Conservation (phyloP, 1,140 invertebrate species). For the Pemphigus obesinymphae region DNA sequence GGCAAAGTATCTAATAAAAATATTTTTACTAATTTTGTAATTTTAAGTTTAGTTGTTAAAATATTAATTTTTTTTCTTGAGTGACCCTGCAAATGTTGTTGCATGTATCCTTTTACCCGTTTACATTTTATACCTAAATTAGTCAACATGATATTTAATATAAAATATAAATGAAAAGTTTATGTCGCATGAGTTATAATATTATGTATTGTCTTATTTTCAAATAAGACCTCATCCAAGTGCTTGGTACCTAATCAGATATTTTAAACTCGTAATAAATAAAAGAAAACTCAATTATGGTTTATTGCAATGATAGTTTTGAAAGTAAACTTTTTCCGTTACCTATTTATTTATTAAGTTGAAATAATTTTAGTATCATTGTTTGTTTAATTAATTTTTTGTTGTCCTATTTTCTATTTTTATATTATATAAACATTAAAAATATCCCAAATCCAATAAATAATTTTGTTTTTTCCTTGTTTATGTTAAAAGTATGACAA, state of each 20-base stretch:
- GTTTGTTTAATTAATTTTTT: too few relatives aligned
- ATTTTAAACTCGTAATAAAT: background rate
- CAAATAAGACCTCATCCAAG: background rate
- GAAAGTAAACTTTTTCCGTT: background rate
- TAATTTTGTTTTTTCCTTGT: background rate
- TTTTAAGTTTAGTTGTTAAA: conserved; percentile 8
- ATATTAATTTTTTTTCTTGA: background rate
- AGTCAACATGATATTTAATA: background rate
- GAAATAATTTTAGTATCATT: background rate
- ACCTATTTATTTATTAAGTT: background rate
- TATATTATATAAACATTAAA: background rate
- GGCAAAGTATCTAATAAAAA: background rate
- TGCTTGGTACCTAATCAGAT: background rate
- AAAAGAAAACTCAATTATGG: background rate
- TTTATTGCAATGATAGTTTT: background rate
- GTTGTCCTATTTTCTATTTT: background rate
- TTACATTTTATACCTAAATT: background rate
- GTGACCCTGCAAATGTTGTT: conserved; percentile 28
- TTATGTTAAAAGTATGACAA: background rate
- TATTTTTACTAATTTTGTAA: background rate
- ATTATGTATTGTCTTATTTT: background rate
- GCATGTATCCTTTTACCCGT: conserved; percentile 20
- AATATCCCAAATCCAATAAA: background rate
- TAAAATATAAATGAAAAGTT: background rate
- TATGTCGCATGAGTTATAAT: conserved; percentile 5